Base-by-base conservation (phyloP, 2,888 invertebrate genomes). In the Sarcophaga rosellei region DNA sequence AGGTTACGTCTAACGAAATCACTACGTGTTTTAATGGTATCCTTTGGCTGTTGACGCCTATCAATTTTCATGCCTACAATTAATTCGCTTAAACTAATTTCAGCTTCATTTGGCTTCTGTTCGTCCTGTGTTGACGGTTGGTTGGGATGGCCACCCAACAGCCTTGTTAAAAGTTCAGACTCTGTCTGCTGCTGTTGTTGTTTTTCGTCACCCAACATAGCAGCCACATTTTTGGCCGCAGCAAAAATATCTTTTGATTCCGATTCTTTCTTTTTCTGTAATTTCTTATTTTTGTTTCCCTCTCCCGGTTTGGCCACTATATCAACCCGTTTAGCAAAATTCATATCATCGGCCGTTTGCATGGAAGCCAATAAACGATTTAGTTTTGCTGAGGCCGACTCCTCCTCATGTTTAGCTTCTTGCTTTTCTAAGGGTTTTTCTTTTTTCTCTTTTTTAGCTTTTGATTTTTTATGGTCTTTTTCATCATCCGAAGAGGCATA, bases 31-130 rank as follows among this genome's bases (percentile, higher is more conserved):
- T 81, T 83, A 20, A 89, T 89, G 12, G 70, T 35, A 15, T 89
- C 88, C 17, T 88, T 86, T 1, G 90, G 88, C 17, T 89, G 88
- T 73, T 89, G 90, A 0, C 90, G 88, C 45, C 95, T 94, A 90
- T 97, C 97, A 65, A 97, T 95, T 92, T 96, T 96, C 97, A 97
- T 97, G 53, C 95, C 96, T 53, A 95, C 94, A 85, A 97, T 94
- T 23, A 97, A 93, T 81, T 96, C 96, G 93, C 96, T 97, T 91
- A 84, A 93, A 92, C 76, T 85, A 5, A 81, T 66, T 53, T 78
- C 66, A 0, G 21, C 44, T 74, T 78, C 81, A 53, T 23, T 63
- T 35, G 88, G 89, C 0, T 88, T 85, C 53, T 72, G 74, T 35
- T 76, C 76, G 6, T 74, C 69, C 47, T 68, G 45, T 2, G 68